Base-by-base conservation (phyloP, 2,113 vertebrate species). In the Epinephelus fuscoguttatus region DNA sequence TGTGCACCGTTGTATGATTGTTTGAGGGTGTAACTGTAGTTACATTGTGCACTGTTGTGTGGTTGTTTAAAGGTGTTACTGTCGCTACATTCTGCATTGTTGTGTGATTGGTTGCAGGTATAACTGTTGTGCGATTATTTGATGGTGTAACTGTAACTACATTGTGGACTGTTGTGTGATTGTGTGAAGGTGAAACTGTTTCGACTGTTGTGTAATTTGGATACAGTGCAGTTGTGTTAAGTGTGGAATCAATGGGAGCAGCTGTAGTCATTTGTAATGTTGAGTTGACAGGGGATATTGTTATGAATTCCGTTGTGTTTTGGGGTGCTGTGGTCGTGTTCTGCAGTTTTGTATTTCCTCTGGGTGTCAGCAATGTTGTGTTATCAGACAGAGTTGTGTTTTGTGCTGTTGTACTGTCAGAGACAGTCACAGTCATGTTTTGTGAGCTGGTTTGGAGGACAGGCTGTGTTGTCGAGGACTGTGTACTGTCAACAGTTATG, bases 311-410 rank as follows among this genome's bases (percentile, higher is more conserved):
- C 23, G 56, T 47, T 64, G 45, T 55, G 5, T 63, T 66, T 42
- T 15, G 50, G 23, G n/a, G n/a, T 14, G 21, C 8, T 60, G 33
- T 19, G 42, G 60, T 79, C 53, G 50, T 74, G 25, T 74, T 85
- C 25, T 52, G 75, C 21, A 40, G 6, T 61, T 14, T 11, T 60
- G 23, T 30, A 18, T 45, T 69, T 25, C 10, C 57, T 15, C 45
- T 66, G 23, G 59, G 25, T 40, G 49, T 61, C 30, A 17, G 5
- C 18, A 45, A 4, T 40, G 67, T 53, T 50, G 62, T 40, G 30
- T 37, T 76, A 37, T 23, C 18, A 49, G 55, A 55, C 9, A 27
- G 23, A 47, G 33, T 60, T 27, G 21, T 70, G 27, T 55, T 49
- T 18, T 27, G 37, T 2, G 3, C 5, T 64, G 67, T 42, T 73